Evolutionary conservation across 2,797 vertebrate genomes (phyloP).

Genomic region (Peromyscus attwateri): DNA sequence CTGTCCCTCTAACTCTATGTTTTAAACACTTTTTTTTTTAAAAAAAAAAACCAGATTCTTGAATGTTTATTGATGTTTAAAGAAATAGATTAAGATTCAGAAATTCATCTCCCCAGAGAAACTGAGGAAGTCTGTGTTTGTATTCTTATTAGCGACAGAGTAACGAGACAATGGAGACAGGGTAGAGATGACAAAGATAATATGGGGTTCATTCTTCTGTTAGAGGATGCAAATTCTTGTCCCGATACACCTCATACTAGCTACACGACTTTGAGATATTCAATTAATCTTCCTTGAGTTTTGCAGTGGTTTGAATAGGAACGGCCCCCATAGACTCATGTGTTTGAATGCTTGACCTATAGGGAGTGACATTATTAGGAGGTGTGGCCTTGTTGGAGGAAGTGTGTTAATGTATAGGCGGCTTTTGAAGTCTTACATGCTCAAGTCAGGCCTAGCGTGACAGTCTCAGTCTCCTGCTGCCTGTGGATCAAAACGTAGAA

Average conservation of each 20-base stretch:
- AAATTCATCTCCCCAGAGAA: neutral
- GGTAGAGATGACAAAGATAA: neutral
- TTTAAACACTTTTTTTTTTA: neutral
- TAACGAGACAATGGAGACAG: neutral
- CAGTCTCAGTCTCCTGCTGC: neutral
- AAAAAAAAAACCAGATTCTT: neutral
- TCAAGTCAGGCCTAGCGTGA: neutral
- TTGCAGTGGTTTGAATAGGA: neutral
- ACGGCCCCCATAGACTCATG: neutral
- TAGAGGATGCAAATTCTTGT: neutral
- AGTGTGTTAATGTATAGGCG: neutral
- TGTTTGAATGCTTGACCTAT: neutral
- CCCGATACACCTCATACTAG: neutral
- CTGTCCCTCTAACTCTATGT: neutral
- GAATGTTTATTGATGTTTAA: constrained; percentile 38
- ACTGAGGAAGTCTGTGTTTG: neutral
- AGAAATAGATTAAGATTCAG: neutral
- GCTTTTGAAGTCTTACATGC: neutral
- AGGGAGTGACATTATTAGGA: neutral
- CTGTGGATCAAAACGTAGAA: neutral
- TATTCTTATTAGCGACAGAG: neutral
- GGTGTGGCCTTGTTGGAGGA: neutral
- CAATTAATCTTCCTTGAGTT: neutral
- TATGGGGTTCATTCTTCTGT: neutral
- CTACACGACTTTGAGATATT: neutral